A percentile compares a stretch with the other conserved stretches of the same genome.
Evolutionary conservation across 2,888 invertebrate species (phyloP).

Genomic region (Rotaria sp.): DNA sequence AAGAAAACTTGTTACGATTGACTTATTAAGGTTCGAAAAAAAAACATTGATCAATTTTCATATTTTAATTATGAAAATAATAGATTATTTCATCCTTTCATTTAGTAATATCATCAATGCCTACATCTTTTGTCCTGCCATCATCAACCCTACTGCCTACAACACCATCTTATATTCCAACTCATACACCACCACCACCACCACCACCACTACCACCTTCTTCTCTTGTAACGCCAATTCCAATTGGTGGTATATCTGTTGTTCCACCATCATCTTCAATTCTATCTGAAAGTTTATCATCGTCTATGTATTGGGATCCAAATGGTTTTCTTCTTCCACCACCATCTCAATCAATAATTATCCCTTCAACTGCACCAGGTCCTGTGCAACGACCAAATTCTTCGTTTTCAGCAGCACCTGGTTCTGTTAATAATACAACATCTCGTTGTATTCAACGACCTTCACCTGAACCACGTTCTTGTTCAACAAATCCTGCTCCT

Average conservation of each 20-base stretch:
- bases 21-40: no score
- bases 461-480: neutral
- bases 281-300: neutral
- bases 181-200: neutral
- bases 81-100: neutral
- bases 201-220: no score
- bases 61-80: no score
- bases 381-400: neutral
- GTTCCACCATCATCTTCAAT: neutral
- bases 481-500: neutral
- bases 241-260: neutral
- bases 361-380: neutral
- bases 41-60: no score
- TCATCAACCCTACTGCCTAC: neutral
- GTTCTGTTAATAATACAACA: neutral
- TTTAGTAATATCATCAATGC: neutral
- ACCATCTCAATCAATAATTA: neutral
- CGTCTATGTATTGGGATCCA: neutral
- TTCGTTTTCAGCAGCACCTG: neutral
- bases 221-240: neutral
- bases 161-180: neutral
- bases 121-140: neutral
- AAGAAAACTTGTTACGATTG: no score
- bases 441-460: conserved; percentile 22
- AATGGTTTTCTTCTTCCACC: neutral